phyloP scores from a whole-genome alignment of 2,888 invertebrate genomes.

The Acanthosepion esculentum region DNA sequence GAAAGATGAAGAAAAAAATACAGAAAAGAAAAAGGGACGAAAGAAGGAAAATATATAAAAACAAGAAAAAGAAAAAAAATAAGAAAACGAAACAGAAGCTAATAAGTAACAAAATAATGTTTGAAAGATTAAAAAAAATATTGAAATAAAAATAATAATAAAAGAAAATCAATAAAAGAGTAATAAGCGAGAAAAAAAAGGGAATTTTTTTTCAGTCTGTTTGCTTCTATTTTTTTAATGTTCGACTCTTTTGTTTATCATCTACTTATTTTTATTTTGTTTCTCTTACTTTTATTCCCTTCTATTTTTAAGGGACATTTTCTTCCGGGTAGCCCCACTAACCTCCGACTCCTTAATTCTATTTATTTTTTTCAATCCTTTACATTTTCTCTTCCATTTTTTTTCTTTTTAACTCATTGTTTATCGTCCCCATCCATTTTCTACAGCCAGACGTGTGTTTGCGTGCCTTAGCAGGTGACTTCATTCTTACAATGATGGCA shows the following conservation, averaged over 20 bases:
- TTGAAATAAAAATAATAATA: too few relatives aligned
- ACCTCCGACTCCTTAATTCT: too few relatives aligned
- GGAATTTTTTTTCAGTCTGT: not conserved
- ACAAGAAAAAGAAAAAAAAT: not conserved
- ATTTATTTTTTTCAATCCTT: too few relatives aligned
- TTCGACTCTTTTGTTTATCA: not conserved
- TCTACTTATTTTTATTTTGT: not conserved
- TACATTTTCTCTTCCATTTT: too few relatives aligned
- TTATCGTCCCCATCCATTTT: not conserved
- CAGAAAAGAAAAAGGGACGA: too few relatives aligned
- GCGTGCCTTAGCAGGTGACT: conserved; percentile 33
- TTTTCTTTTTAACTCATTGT: not conserved
- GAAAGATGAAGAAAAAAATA: too few relatives aligned
- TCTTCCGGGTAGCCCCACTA: not conserved
- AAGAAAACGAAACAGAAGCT: not conserved
- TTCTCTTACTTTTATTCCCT: not conserved
- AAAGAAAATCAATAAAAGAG: not conserved
- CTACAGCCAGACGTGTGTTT: not conserved
- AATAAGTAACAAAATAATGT: not conserved
- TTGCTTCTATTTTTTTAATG: not conserved
- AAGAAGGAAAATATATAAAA: not conserved
- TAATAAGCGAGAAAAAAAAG: not conserved
- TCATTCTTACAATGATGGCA: not conserved
- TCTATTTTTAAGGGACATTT: not conserved
- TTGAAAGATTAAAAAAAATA: too few relatives aligned